phyloP scores from a whole-genome alignment of 2,113 vertebrate genomes.

The Oxyruncus cristatus region DNA sequence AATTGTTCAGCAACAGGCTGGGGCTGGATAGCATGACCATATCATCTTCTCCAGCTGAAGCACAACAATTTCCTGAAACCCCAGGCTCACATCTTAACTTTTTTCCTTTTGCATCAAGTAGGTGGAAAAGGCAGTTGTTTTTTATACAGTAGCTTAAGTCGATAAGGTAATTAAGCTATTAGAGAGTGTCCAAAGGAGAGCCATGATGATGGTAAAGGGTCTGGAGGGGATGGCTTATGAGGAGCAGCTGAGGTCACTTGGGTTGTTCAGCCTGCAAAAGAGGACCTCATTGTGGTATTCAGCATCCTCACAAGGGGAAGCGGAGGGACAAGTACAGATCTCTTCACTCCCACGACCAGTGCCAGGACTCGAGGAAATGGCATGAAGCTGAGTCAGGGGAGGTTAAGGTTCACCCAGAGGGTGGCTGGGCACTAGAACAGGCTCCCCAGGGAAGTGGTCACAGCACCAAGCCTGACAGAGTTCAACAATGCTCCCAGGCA shows the following conservation, averaged over 20 bases:
- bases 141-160: slow-evolving; percentile 25
- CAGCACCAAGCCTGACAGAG: neutral
- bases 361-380: neutral
- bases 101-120: neutral
- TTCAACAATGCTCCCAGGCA: neutral
- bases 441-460: neutral
- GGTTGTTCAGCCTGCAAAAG: neutral
- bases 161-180: neutral
- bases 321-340: neutral
- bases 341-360: neutral
- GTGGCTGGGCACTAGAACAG: neutral
- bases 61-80: slow-evolving; percentile 2
- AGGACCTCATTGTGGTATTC: neutral
- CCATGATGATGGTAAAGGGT: neutral
- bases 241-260: neutral
- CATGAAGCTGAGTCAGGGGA: neutral
- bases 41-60: neutral
- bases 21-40: neutral
- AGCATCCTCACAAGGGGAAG: neutral
- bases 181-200: neutral
- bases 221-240: neutral
- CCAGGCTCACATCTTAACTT: neutral
- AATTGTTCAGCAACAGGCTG: slow-evolving; percentile 23
- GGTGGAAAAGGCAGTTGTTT: slow-evolving; percentile 19
- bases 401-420: neutral